Evolutionary conservation across 2,888 invertebrate species (phyloP).

Genomic region (Mythimna ferrago): DNA sequence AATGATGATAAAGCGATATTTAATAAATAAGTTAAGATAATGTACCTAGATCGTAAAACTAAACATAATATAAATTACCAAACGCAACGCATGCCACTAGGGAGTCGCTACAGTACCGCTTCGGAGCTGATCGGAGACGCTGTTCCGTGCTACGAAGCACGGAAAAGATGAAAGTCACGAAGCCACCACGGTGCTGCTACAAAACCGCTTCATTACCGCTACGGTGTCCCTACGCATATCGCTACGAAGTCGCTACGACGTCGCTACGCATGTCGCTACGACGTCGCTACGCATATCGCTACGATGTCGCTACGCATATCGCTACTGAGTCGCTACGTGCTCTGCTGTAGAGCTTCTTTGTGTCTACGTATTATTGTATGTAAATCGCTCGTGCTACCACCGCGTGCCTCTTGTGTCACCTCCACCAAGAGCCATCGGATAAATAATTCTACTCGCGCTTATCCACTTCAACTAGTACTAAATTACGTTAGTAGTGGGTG

Average conservation of each 20-base stretch:
- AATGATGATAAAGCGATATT: neutral
- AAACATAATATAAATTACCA: too few relatives aligned
- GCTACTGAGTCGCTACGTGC: neutral
- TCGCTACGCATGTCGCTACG: neutral
- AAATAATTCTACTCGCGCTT: slow-evolving; percentile 83
- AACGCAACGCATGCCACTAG: neutral
- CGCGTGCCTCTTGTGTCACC: slow-evolving; percentile 60
- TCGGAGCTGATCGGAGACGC: neutral
- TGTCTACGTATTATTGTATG: slow-evolving; percentile 43
- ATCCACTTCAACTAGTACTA: slow-evolving; percentile 79
- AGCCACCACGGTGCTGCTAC: neutral
- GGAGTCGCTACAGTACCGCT: neutral
- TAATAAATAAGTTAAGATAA: neutral
- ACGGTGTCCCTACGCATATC: neutral
- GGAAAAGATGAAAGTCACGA: neutral
- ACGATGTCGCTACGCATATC: neutral
- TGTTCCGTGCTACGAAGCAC: neutral
- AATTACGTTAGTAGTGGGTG: slow-evolving; percentile 80
- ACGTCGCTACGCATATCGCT: neutral
- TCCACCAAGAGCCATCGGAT: slow-evolving; percentile 72
- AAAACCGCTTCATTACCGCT: neutral
- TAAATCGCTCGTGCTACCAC: slow-evolving; percentile 54
- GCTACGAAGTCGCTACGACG: neutral
- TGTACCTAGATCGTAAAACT: too few relatives aligned
- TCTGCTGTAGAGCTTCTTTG: neutral